phyloP scores from a whole-genome alignment of 1,140 invertebrate genomes.

The Galendromus occidentalis region DNA sequence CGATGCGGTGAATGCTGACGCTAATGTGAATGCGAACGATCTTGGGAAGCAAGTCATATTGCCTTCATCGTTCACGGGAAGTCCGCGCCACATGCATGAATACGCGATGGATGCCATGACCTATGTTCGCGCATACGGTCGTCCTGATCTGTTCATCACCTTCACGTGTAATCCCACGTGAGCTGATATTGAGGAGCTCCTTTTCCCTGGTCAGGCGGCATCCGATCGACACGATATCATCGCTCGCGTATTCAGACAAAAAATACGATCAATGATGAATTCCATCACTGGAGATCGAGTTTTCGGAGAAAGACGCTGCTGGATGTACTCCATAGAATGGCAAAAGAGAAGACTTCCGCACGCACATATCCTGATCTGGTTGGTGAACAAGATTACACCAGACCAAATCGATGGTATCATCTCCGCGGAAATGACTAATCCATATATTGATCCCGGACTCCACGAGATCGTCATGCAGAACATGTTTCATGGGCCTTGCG shows the following conservation, averaged over 20 bases:
- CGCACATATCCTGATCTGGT: conserved; percentile 15
- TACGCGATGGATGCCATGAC: conserved; percentile 24
- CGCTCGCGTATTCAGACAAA: conserved; percentile 27
- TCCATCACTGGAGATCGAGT: conserved; percentile 19
- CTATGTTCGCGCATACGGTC: conserved; percentile 23
- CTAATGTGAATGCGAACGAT: no score
- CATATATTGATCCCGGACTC: no score
- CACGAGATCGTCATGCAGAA: no score
- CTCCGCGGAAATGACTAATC: conserved; percentile 17
- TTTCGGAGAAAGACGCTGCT: conserved; percentile 11
- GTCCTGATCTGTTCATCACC: conserved; percentile 30
- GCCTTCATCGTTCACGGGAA: no score
- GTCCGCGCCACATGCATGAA: neutral
- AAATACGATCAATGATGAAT: conserved; percentile 24
- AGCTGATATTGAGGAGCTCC: conserved; percentile 26
- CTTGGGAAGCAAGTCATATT: no score
- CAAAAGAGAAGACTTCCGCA: conserved; percentile 17
- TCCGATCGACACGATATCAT: conserved; percentile 27
- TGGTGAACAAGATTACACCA: conserved; percentile 13
- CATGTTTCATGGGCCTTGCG: no score
- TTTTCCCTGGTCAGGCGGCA: conserved; percentile 22
- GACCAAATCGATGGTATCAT: conserved; percentile 15
- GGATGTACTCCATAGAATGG: conserved; percentile 26
- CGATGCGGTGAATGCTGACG: no score
- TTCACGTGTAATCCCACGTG: conserved; percentile 33